Base-by-base conservation (phyloP, 1,140 invertebrate genomes). In the Zaprionus ghesquierei region DNA sequence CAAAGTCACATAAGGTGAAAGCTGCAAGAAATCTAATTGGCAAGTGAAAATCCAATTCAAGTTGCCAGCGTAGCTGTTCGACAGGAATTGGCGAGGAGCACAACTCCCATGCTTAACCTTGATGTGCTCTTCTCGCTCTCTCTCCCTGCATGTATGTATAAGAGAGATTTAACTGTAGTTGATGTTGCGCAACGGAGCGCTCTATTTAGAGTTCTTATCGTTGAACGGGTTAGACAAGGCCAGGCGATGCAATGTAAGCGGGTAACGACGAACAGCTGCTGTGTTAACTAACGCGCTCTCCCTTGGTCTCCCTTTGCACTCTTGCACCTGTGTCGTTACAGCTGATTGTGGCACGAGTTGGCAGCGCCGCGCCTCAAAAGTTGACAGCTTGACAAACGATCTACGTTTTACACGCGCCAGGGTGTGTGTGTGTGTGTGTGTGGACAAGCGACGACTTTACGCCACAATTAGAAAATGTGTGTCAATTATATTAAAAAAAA, bases 401-500 rank as follows among this genome's bases (percentile, higher is more conserved):
- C 72, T 49, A 65, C 38, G 62, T 44, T 55, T 18, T 18, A 31
- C 13, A n/a, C 20, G 31, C 12, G n/a, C 46, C 10, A 20, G 46
- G 25, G 0, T 38, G 49, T 60, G 15, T 20, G 23, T 41, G 18
- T 70, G 56, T 59, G 35, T 46, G 44, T 33, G 65, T 71, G 75
- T 77, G 69, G 74, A 78, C 62, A 73, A 70, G 62, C 69, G 73
- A 60, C 78, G 49, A 77, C 56, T 81, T 73, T 68, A 78, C 70
- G 75, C 69, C 78, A 87, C 79, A 87, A 87, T 86, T 86, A 81
- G 81, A 86, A 82, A 87, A 86, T 87, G 81, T 86, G 79, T 86
- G 81, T 86, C 81, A 86, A 86, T 87, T 86, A 87, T 72, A 87
- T 87, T 78, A 51, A 15, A 49, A 55, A 33, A 61, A 33, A 27